Evolutionary conservation across 2,797 vertebrate species (phyloP).

Genomic region (Pipistrellus nathusii): DNA sequence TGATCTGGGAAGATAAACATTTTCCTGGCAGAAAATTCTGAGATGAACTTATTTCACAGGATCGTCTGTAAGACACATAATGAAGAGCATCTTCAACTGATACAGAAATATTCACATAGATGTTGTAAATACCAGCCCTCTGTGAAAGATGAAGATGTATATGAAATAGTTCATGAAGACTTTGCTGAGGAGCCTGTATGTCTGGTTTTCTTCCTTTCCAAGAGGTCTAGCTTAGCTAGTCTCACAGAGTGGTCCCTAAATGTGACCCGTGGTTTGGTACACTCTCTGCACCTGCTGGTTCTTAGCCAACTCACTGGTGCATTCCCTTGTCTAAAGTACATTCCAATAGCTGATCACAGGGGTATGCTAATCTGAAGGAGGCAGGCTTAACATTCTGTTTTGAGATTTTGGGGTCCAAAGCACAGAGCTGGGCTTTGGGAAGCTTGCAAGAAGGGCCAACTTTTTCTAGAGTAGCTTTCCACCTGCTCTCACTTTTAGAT

Average conservation of each 20-base stretch:
- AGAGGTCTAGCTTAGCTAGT: background rate
- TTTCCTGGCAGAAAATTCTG: constrained; percentile 18
- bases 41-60: background rate
- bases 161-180: background rate
- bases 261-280: fast-evolving
- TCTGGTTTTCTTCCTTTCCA: background rate
- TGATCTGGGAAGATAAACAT: background rate
- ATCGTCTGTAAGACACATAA: background rate
- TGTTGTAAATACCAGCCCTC: background rate
- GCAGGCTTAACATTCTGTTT: background rate
- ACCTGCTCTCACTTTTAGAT: background rate
- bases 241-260: fast-evolving
- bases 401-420: background rate
- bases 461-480: background rate
- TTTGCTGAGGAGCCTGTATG: background rate
- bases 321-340: background rate
- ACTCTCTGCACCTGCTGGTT: background rate
- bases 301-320: background rate
- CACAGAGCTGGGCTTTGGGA: background rate
- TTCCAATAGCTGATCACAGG: background rate
- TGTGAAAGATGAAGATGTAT: background rate
- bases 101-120: background rate
- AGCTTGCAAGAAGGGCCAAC: background rate
- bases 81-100: background rate
- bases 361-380: background rate